Conservation (phyloP, 2,888 invertebrate species). For the Scelioninae gen. 1 region DNA sequence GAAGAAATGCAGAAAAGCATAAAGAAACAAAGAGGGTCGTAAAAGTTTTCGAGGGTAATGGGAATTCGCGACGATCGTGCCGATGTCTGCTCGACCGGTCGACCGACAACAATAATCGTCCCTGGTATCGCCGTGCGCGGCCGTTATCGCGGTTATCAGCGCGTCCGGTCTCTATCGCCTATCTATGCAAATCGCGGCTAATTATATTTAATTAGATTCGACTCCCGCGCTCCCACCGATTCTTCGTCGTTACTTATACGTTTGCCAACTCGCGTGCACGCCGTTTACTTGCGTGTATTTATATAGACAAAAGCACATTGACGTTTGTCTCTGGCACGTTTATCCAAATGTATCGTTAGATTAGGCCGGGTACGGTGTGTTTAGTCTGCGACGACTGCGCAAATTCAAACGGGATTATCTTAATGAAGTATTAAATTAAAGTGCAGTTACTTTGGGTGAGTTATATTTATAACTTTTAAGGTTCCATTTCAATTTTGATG, state of each 20-base stretch:
- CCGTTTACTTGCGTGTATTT: constrained; percentile 61
- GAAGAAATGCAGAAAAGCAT: neutral
- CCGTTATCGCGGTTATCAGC: constrained; percentile 83
- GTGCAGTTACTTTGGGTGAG: constrained; percentile 9
- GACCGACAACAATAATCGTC: constrained; percentile 83
- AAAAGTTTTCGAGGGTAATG: constrained; percentile 59
- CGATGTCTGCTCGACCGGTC: constrained; percentile 77
- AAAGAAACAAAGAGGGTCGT: constrained; percentile 45
- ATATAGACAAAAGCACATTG: constrained; percentile 57
- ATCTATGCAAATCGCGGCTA: constrained; percentile 85
- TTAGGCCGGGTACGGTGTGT: constrained; percentile 25
- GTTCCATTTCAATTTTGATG: constrained; percentile 3
- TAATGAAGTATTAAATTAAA: constrained; percentile 48
- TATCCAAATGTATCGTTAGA: constrained; percentile 37
- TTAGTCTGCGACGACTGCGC: constrained; percentile 10
- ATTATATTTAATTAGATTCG: constrained; percentile 85
- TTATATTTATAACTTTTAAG: neutral
- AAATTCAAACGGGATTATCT: constrained; percentile 44
- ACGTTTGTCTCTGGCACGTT: constrained; percentile 57
- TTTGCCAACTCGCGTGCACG: constrained; percentile 63
- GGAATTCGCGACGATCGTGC: constrained; percentile 79
- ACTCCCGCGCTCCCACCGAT: constrained; percentile 82
- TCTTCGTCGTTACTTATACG: constrained; percentile 73
- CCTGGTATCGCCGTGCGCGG: constrained; percentile 81
- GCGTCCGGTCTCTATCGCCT: constrained; percentile 84